phyloP scores from a whole-genome alignment of 53 echinoderm and acorn worm species.

The Hippasteria phrygiana region DNA sequence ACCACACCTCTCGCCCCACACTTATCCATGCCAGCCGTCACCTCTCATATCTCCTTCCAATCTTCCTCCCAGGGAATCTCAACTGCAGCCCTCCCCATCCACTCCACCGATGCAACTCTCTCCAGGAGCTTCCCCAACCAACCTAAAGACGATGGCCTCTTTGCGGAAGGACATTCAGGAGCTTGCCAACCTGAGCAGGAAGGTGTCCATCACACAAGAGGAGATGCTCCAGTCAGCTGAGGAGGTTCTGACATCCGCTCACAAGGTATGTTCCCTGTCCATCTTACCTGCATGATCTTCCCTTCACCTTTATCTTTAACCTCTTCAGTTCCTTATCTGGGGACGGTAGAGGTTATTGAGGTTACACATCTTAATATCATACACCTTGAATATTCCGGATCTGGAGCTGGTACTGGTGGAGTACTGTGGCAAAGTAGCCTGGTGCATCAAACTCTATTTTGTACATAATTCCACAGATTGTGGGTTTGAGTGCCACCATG shows the following conservation, averaged over 20 bases:
- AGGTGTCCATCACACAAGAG: constrained; percentile 93
- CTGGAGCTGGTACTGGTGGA: too few species aligned
- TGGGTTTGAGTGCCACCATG: too few species aligned
- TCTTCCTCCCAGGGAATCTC: not conserved
- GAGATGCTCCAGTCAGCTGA: constrained; percentile 97
- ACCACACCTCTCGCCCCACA: not conserved
- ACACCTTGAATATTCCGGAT: too few species aligned
- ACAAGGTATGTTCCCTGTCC: constrained; percentile 72
- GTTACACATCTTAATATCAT: too few species aligned
- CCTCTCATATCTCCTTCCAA: constrained; percentile 1
- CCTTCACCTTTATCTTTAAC: not conserved
- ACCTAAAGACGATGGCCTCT: constrained; percentile 10
- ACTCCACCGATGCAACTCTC: constrained; percentile 19
- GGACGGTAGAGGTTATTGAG: too few species aligned
- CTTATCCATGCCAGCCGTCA: not conserved
- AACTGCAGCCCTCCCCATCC: constrained; percentile 22
- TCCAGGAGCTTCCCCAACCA: constrained; percentile 50
- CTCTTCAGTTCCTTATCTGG: too few species aligned
- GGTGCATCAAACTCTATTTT: too few species aligned
- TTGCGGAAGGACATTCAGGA: constrained; percentile 76
- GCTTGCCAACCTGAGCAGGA: constrained; percentile 90
- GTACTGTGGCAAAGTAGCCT: too few species aligned
- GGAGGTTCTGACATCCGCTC: constrained; percentile 94
- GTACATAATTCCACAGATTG: too few species aligned
- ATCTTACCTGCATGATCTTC: too few species aligned